Evolutionary conservation across 1,140 invertebrate genomes (phyloP), one percentile per base, ranked within the genome.

Genomic region (Vanessa tameamea): DNA sequence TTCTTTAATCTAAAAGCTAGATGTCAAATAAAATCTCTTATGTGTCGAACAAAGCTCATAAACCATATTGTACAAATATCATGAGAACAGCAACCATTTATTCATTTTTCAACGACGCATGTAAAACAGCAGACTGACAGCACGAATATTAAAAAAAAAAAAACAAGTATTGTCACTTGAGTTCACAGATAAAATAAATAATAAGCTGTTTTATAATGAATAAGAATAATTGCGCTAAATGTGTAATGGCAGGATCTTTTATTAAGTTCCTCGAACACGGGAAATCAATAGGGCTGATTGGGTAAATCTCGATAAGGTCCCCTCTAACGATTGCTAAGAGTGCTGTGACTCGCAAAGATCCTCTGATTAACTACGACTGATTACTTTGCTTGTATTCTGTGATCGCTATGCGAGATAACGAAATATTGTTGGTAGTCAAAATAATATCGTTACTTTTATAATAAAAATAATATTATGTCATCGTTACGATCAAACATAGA

Each of bases 281-380:
- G 23, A 48, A 69, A 48, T 77, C 57, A 88, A 89, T 87, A 68
- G 82, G 61, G 14, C 51, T 91, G 89, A 91, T 91, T 91, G 87
- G 81, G 74, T 37, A 79, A 76, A 91, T 91, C 87, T 87, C 81
- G 89, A 91, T 91, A 91, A 88, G 76, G 75, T 55, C 78, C 78
- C 80, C 77, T 72, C 64, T 23, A 57, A 57, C 53, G 53, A 57
- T 20, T 57, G 53, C 37, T 43, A 8, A 43, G 8, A 57, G 31
- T 57, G 23, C 65, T 31, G 13, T 77, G 73, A 72, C 69, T 81
- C 70, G 73, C 69, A 73, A 47, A 79, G 77, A 80, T 81, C 72
- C 50, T 59, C 72, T 75, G 78, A 84, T 86, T 79, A 77, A 76
- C 81, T 43, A 75, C 14, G 50, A 20, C 72, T 88, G 82, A 88